These are phyloP conservation scores for Heloderma charlesbogerti DNA, from an alignment of 2,113 vertebrate genomes.

Conservation along the genomic window DNA sequence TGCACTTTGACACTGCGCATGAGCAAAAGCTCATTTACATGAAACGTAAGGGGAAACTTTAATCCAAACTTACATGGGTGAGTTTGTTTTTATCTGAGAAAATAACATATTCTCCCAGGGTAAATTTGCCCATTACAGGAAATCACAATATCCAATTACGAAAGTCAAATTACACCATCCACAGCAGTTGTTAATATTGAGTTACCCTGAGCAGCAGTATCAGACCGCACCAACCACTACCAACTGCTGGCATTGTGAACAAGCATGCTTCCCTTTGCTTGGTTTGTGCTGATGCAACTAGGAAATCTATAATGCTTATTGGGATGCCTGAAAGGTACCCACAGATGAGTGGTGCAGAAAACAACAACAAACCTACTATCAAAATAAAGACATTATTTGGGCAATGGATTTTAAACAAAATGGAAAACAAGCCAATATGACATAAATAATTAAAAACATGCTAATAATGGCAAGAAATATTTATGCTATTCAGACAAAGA, in stretches of 20 bases:
- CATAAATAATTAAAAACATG: not conserved
- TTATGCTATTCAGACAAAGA: constrained; percentile 12
- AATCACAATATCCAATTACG: too few species aligned
- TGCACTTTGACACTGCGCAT: too few species aligned
- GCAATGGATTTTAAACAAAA: constrained; percentile 32
- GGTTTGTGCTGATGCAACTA: not conserved
- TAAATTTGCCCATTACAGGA: too few species aligned
- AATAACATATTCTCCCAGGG: too few species aligned
- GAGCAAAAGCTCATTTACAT: too few species aligned
- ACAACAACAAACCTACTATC: not conserved
- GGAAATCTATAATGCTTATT: not conserved
- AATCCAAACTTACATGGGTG: too few species aligned
- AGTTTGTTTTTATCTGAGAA: too few species aligned
- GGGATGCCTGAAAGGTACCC: constrained; percentile 20
- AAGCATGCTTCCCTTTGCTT: not conserved
- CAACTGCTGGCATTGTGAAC: not conserved
- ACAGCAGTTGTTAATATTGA: too few species aligned
- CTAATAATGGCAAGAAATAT: not conserved
- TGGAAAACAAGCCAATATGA: constrained; percentile 23
- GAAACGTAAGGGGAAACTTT: too few species aligned
- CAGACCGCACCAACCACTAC: not conserved
- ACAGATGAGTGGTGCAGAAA: not conserved
- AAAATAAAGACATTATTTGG: constrained; percentile 8
- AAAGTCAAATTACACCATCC: too few species aligned
- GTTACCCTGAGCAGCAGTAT: not conserved